phyloP scores from a whole-genome alignment of 2,113 vertebrate species.

The Melanostigma gelatinosum region DNA sequence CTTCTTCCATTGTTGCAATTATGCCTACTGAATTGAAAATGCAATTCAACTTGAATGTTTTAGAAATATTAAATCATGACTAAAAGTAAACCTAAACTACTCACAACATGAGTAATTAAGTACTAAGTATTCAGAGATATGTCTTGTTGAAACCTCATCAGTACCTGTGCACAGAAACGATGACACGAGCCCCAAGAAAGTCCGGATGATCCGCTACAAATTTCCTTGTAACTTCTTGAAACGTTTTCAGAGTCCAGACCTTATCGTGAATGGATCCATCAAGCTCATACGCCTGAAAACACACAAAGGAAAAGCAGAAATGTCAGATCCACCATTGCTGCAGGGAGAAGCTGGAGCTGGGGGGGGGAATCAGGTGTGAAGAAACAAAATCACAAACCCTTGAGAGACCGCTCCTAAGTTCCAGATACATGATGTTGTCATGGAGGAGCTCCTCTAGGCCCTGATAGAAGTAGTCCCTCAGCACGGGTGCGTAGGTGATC shows the following conservation, averaged over 20 bases:
- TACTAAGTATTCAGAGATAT: neutral
- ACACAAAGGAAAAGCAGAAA: neutral
- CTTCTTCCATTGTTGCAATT: neutral
- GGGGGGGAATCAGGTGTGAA: neutral
- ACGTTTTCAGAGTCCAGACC: conserved; percentile 84
- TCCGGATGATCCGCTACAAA: conserved; percentile 86
- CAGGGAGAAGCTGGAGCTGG: neutral
- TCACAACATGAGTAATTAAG: neutral
- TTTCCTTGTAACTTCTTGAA: conserved; percentile 81
- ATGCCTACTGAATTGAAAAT: neutral
- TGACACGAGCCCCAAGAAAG: conserved; percentile 88
- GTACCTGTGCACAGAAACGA: conserved; percentile 83
- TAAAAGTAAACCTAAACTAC: neutral
- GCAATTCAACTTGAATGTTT: neutral
- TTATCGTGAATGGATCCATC: conserved; percentile 85
- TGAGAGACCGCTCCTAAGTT: conserved; percentile 86
- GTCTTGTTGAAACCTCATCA: neutral
- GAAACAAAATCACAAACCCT: conserved; percentile 73
- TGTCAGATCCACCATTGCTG: neutral
- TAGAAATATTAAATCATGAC: too few relatives aligned
- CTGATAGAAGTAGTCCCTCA: conserved; percentile 88
- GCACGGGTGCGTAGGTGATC: conserved; percentile 88
- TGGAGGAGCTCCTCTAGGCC: conserved; percentile 86
- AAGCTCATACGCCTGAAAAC: conserved; percentile 89
- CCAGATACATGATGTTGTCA: conserved; percentile 90